These are phyloP conservation scores for Bambusicola thoracicus DNA, from an alignment of 2,113 vertebrate genomes.

Conservation along the genomic window DNA sequence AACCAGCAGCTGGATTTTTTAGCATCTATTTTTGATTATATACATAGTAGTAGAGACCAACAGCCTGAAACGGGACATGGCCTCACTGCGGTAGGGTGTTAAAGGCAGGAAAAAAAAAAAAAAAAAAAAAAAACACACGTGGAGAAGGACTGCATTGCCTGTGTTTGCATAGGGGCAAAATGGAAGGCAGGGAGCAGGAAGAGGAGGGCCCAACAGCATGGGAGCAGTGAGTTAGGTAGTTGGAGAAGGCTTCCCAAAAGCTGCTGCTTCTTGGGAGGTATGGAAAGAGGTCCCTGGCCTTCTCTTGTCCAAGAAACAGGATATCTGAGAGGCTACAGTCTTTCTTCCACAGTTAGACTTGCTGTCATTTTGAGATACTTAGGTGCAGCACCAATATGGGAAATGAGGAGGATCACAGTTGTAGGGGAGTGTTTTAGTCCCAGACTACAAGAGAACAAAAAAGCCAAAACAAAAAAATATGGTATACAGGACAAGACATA, in stretches of 20 bases:
- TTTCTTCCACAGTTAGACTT: background rate
- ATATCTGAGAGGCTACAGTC: background rate
- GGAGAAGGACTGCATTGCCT: background rate
- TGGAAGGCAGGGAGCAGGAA: background rate
- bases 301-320: background rate
- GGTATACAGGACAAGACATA: background rate
- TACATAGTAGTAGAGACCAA: background rate
- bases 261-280: background rate
- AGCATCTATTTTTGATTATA: constrained; percentile 25
- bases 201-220: background rate
- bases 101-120: background rate
- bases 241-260: background rate
- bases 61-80: background rate
- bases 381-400: background rate
- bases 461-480: background rate
- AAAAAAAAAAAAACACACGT: background rate
- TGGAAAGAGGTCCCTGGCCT: background rate
- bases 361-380: background rate
- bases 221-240: background rate
- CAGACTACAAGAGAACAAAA: background rate
- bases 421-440: background rate
- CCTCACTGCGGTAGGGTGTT: background rate
- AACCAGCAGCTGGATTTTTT: constrained; percentile 60
- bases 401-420: background rate
- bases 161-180: background rate